Evolutionary conservation across 2,797 vertebrate genomes (phyloP).

Genomic region (Gambusia yucatana): DNA sequence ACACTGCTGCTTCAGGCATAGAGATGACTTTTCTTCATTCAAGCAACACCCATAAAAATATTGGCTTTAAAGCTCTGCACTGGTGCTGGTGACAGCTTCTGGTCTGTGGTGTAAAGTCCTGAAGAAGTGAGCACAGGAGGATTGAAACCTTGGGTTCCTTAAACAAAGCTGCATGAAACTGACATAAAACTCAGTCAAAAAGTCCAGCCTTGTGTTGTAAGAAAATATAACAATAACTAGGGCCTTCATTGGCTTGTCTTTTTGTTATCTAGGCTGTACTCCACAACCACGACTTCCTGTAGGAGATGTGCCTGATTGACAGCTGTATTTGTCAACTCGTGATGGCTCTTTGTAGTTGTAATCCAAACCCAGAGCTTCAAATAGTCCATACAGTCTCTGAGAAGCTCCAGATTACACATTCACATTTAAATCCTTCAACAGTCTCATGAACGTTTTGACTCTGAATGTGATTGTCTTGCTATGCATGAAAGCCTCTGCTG

Average conservation of each 20-base stretch:
- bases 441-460: constrained; percentile 3
- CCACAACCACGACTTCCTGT: constrained; percentile 2
- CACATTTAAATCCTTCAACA: constrained; percentile 21
- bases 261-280: neutral
- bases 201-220: constrained; percentile 16
- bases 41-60: neutral
- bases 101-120: neutral
- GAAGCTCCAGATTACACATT: constrained; percentile 18
- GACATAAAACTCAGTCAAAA: constrained; percentile 10
- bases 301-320: neutral
- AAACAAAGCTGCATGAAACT: neutral
- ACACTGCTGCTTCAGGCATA: neutral
- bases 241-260: neutral
- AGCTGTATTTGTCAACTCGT: constrained; percentile 1
- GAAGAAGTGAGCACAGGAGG: neutral
- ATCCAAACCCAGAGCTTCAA: constrained; percentile 2
- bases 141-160: constrained; percentile 16
- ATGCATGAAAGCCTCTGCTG: constrained; percentile 73
- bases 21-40: neutral
- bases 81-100: neutral
- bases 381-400: constrained; percentile 9
- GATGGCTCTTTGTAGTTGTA: neutral
- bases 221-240: neutral
- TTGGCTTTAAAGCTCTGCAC: neutral
- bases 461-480: constrained; percentile 23